phyloP scores from a whole-genome alignment of 2,888 invertebrate genomes.

The Xestobium rufovillosum region DNA sequence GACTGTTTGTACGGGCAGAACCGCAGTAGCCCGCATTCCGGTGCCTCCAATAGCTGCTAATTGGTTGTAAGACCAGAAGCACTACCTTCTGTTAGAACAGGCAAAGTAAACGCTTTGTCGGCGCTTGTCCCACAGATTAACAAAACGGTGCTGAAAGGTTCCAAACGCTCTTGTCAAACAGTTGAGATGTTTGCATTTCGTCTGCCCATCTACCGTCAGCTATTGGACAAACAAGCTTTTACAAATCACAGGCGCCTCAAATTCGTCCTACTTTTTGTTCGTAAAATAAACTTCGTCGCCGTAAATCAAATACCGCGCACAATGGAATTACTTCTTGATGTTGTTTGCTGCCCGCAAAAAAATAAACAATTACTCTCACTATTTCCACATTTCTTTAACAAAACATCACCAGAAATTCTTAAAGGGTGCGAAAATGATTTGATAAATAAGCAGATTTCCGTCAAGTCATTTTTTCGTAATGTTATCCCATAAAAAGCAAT shows the following conservation, averaged over 20 bases:
- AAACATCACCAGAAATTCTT: too few relatives aligned
- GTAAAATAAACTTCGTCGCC: too few relatives aligned
- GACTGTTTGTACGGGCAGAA: constrained; percentile 17
- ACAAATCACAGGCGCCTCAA: too few relatives aligned
- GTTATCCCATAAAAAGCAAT: too few relatives aligned
- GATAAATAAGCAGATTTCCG: too few relatives aligned
- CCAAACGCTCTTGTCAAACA: constrained; percentile 22
- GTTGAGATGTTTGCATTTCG: constrained; percentile 10
- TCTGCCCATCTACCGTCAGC: constrained; percentile 5
- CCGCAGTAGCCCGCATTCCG: constrained; percentile 19
- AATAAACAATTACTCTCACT: too few relatives aligned
- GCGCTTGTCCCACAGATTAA: constrained; percentile 25
- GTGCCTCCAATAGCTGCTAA: constrained; percentile 24
- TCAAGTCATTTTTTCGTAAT: too few relatives aligned
- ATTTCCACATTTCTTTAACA: too few relatives aligned
- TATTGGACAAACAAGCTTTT: constrained; percentile 13
- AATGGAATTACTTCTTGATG: constrained; percentile 6
- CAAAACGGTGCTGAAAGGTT: constrained; percentile 28
- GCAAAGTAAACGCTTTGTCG: constrained; percentile 27
- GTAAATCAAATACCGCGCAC: too few relatives aligned
- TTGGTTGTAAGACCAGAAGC: constrained; percentile 31
- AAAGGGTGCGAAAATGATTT: too few relatives aligned
- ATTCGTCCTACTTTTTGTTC: too few relatives aligned
- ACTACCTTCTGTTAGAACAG: constrained; percentile 23
- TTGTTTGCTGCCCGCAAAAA: constrained; percentile 4